Conservation (phyloP, 2,113 vertebrate genomes). For the Verasper variegatus region DNA sequence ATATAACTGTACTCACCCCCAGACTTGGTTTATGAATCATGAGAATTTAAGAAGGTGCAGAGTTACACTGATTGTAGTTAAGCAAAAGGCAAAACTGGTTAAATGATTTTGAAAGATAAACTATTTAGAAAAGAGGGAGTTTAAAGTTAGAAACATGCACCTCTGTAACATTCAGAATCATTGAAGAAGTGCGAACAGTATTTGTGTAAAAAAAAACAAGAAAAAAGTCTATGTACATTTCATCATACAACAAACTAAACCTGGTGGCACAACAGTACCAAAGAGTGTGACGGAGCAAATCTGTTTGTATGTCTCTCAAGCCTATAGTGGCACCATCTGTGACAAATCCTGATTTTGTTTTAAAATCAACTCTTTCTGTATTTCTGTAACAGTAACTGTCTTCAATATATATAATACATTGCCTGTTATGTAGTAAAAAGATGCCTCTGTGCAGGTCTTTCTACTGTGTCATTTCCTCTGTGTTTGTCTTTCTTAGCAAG, state of each 20-base stretch:
- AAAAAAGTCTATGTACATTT: conserved; percentile 63
- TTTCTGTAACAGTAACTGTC: conserved; percentile 40
- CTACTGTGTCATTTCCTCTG: conserved; percentile 11
- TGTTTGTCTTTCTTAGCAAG: conserved; percentile 26
- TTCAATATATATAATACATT: conserved; percentile 8
- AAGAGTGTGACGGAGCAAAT: conserved; percentile 23
- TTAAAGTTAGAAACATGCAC: conserved; percentile 45
- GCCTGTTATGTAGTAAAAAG: conserved; percentile 19
- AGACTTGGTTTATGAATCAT: conserved; percentile 62
- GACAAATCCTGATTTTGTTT: conserved; percentile 21
- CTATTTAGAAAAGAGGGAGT: conserved; percentile 45
- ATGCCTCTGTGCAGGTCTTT: conserved; percentile 23
- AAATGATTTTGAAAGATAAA: conserved; percentile 59
- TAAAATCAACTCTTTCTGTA: conserved; percentile 33
- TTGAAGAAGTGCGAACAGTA: conserved; percentile 62
- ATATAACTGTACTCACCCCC: conserved; percentile 27
- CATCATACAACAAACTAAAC: conserved; percentile 45
- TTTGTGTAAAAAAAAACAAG: conserved; percentile 51
- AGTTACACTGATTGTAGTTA: conserved; percentile 74
- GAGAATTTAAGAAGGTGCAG: conserved; percentile 60
- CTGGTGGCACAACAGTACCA: conserved; percentile 3
- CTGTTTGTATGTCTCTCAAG: conserved; percentile 46
- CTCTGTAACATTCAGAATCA: conserved; percentile 70
- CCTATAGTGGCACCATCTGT: conserved; percentile 28
- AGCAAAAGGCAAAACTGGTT: conserved; percentile 66